Conservation (phyloP, 2,113 vertebrate species). For the Aldabrachelys gigantea region DNA sequence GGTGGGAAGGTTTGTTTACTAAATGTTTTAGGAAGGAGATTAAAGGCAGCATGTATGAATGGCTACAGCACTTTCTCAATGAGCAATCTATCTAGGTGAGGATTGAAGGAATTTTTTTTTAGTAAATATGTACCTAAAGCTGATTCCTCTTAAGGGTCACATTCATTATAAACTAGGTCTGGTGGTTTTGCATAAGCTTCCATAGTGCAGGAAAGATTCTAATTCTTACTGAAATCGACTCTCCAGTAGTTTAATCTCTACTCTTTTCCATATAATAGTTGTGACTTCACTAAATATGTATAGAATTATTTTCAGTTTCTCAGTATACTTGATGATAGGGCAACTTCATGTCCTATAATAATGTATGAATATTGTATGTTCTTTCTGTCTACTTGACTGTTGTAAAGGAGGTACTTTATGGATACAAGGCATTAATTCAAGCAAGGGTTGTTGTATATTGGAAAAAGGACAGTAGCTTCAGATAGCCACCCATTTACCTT, state of each 20-base stretch:
- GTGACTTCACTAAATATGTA: background rate
- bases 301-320: slow-evolving; percentile 13
- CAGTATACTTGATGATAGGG: background rate
- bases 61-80: background rate
- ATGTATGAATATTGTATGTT: background rate
- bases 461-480: background rate
- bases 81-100: background rate
- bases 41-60: background rate
- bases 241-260: background rate
- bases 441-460: background rate
- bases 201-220: background rate
- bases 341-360: background rate
- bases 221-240: background rate
- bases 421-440: background rate
- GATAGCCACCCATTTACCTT: background rate
- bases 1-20: background rate
- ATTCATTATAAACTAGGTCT: background rate
- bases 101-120: background rate
- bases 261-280: background rate
- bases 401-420: background rate
- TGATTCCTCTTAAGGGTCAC: background rate
- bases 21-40: slow-evolving; percentile 24
- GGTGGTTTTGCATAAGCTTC: background rate
- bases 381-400: background rate
- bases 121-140: background rate